A percentile compares a stretch with the other conserved stretches of the same genome.
phyloP scores from a whole-genome alignment of 1,140 invertebrate genomes.

The Drosophila novamexicana region DNA sequence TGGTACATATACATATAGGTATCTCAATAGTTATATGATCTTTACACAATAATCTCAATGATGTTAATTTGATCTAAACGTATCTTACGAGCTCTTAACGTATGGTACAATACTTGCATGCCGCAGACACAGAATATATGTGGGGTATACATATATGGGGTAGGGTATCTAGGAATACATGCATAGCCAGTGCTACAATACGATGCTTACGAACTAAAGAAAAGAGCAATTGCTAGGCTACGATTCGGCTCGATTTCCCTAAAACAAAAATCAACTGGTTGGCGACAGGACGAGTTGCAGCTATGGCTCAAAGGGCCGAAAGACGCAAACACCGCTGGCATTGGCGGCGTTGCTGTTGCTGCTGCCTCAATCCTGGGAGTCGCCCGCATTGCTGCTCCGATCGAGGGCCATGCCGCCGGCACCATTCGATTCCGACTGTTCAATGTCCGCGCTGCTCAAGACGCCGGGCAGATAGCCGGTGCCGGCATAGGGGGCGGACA shows the following conservation, averaged over 20 bases:
- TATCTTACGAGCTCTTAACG: constrained; percentile 66
- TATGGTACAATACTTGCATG: constrained; percentile 73
- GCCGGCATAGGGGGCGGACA: constrained; percentile 91
- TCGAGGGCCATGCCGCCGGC: constrained; percentile 52
- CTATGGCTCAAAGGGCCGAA: constrained; percentile 68
- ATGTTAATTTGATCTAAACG: constrained; percentile 68
- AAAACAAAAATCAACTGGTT: constrained; percentile 7
- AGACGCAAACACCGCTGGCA: constrained; percentile 49
- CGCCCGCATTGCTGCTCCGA: constrained; percentile 60
- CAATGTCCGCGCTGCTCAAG: constrained; percentile 86
- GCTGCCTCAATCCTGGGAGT: constrained; percentile 70
- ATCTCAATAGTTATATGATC: constrained; percentile 36
- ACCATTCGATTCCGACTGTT: constrained; percentile 80
- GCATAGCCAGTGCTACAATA: constrained; percentile 18
- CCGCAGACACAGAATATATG: constrained; percentile 5
- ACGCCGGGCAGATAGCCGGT: constrained; percentile 92
- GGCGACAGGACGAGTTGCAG: neutral
- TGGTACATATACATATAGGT: constrained; percentile 58
- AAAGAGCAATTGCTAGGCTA: constrained; percentile 26
- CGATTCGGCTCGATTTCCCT: constrained; percentile 12
- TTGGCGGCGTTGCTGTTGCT: constrained; percentile 32
- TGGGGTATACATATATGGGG: neutral
- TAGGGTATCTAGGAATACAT: constrained; percentile 5
- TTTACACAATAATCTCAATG: constrained; percentile 70
- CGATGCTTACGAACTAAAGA: constrained; percentile 37